These are phyloP conservation scores for Embiotoca jacksoni DNA, from an alignment of 2,113 vertebrate genomes.

Conservation along the genomic window DNA sequence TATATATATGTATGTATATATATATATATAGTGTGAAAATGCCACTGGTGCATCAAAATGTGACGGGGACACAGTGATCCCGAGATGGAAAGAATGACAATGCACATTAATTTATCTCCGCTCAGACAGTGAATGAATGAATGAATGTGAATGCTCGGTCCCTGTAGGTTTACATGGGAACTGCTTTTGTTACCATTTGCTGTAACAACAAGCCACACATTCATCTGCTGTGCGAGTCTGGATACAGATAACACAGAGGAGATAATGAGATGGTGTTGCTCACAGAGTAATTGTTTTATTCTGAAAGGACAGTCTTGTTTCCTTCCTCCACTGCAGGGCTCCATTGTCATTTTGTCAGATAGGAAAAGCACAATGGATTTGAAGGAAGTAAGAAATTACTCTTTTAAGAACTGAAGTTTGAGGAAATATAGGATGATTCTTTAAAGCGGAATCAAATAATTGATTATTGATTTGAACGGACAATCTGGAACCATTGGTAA, in stretches of 20 bases:
- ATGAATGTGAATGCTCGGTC: conserved; percentile 22
- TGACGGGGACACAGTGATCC: conserved; percentile 19
- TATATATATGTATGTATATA: not conserved
- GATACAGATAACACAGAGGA: conserved; percentile 8
- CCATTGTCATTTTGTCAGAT: not conserved
- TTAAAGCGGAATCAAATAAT: not conserved
- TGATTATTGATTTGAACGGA: not conserved
- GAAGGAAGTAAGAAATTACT: not conserved
- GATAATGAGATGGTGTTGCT: conserved; percentile 29
- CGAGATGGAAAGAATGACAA: conserved; percentile 2
- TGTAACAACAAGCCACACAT: conserved; percentile 35
- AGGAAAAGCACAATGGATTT: not conserved
- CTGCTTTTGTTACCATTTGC: conserved; percentile 32
- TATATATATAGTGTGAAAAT: not conserved
- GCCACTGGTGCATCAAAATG: not conserved
- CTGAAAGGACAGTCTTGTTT: not conserved
- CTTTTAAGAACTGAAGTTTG: not conserved
- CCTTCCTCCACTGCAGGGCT: not conserved
- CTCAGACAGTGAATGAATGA: not conserved
- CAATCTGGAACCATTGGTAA: not conserved
- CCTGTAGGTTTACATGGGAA: conserved; percentile 11
- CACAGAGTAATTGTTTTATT: conserved; percentile 7
- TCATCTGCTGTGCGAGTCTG: conserved; percentile 23
- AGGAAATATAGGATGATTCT: not conserved
- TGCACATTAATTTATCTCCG: conserved; percentile 15